Evolutionary conservation across 2,113 vertebrate species (phyloP), one percentile per base, ranked within the genome.

Genomic region (Rana temporaria): DNA sequence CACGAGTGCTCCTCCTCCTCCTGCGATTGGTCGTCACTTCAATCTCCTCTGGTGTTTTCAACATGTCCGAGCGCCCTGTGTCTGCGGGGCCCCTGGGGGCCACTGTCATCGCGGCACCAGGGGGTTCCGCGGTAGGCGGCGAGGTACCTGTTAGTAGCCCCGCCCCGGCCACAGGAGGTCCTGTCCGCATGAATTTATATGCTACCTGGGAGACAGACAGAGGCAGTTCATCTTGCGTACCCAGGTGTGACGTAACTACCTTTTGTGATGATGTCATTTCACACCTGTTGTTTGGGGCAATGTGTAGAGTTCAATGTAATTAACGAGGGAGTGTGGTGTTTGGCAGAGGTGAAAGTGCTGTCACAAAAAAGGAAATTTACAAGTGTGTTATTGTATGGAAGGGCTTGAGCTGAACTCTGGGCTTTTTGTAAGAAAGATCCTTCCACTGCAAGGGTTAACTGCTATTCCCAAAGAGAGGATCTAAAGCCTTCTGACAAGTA

Each of bases 161-260:
- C 87, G 93, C 92, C 88, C 93, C 94, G 32, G 93, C 87, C 74
- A 87, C 86, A 32, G 85, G 87, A 67, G 88, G 89, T 26, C 95
- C 96, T 56, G 96, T 97, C 81, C 95, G 96, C 87, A 97, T 97
- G 96, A 97, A 96, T 92, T 94, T 97, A 86, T 96, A 93, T 87
- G 96, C 96, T 30, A 96, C 95, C 88, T 97, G 96, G 96, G 96
- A 97, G 87, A 95, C 96, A 89, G 96, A 96, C 90, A 93, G 96
- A 68, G 95, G 95, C 70, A 96, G 95, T 15, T 93, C 95, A 86
- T 96, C 95, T 93, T 97, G 96, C 85, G 95, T 97, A 88, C 96
- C 96, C 84, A 95, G 95, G 95, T 96, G 89, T 83, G 81, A 83
- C 72, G 81, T 83, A 34, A 83, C 12, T 16, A 68, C 72, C 63